These are phyloP conservation scores for Eupeodes corollae DNA, from an alignment of 1,140 invertebrate species.

Conservation along the genomic window DNA sequence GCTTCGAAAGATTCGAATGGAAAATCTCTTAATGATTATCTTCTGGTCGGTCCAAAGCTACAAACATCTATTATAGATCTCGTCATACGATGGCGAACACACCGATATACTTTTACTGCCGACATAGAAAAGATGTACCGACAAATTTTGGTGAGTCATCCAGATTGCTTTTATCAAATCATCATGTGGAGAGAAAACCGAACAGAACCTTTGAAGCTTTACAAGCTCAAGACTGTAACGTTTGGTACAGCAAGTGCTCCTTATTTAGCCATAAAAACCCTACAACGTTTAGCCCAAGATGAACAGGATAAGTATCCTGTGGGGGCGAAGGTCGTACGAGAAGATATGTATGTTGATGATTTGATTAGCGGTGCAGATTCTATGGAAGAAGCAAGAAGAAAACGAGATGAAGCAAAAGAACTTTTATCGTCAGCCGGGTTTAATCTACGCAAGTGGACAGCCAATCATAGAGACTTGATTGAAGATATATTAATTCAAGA, in stretches of 20 bases:
- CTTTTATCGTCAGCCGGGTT: conserved; percentile 28
- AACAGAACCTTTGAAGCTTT: conserved; percentile 16
- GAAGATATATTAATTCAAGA: too few relatives aligned
- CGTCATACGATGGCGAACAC: too few relatives aligned
- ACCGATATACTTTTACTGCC: too few relatives aligned
- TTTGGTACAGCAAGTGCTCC: conserved; percentile 21
- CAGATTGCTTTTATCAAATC: conserved; percentile 22
- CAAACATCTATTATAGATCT: too few relatives aligned
- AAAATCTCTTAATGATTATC: too few relatives aligned
- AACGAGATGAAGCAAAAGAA: conserved; percentile 5
- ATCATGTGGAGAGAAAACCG: conserved; percentile 30
- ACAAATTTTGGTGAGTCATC: too few relatives aligned
- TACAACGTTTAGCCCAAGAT: conserved; percentile 21
- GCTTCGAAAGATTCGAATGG: too few relatives aligned
- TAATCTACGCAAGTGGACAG: conserved; percentile 34
- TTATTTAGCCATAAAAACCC: conserved; percentile 16
- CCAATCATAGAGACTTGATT: conserved; percentile 9
- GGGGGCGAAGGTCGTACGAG: conserved; percentile 13
- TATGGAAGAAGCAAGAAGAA: conserved; percentile 7
- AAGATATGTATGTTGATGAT: conserved; percentile 37
- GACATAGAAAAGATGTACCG: too few relatives aligned
- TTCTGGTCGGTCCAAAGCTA: too few relatives aligned
- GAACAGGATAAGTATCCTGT: conserved; percentile 19
- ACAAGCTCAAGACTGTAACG: conserved; percentile 24
- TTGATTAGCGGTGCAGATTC: conserved; percentile 20